phyloP scores from a whole-genome alignment of 2,113 vertebrate genomes.

The Urocynchramus pylzowi region DNA sequence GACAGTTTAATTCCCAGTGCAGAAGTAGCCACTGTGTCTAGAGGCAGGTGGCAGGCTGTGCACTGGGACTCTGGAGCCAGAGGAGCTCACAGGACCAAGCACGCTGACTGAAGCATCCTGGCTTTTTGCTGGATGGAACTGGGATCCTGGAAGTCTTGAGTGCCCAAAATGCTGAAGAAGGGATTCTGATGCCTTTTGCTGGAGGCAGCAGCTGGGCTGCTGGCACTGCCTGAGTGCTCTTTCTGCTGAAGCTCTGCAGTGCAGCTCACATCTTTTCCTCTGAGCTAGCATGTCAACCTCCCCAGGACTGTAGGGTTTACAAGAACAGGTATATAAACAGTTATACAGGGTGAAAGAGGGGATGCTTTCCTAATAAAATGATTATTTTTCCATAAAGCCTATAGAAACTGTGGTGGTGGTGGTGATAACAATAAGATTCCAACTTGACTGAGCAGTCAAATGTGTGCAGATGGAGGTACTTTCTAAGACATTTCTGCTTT shows the following conservation, averaged over 20 bases:
- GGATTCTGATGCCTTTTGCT: neutral
- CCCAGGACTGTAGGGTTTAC: neutral
- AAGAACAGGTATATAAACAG: neutral
- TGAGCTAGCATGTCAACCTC: neutral
- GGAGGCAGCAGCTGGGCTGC: neutral
- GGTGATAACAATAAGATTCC: neutral
- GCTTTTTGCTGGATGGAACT: neutral
- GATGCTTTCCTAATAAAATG: neutral
- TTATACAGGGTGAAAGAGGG: neutral
- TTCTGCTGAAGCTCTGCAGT: neutral
- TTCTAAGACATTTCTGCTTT: neutral
- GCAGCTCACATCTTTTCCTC: neutral
- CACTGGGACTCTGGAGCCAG: neutral
- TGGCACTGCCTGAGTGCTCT: neutral
- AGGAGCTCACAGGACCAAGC: neutral
- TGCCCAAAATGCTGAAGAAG: neutral
- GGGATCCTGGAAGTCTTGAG: neutral
- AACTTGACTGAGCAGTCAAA: neutral
- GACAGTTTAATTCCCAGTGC: neutral
- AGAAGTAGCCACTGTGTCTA: neutral
- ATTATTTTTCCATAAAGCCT: neutral
- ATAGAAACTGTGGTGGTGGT: neutral
- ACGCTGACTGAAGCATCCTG: neutral
- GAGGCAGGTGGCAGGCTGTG: neutral
- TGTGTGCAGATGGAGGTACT: neutral